Percentiles rank a stretch among this genome's conserved stretches.
These are phyloP conservation scores for Nomia melanderi DNA, from an alignment of 1,140 invertebrate species.

Conservation along the genomic window DNA sequence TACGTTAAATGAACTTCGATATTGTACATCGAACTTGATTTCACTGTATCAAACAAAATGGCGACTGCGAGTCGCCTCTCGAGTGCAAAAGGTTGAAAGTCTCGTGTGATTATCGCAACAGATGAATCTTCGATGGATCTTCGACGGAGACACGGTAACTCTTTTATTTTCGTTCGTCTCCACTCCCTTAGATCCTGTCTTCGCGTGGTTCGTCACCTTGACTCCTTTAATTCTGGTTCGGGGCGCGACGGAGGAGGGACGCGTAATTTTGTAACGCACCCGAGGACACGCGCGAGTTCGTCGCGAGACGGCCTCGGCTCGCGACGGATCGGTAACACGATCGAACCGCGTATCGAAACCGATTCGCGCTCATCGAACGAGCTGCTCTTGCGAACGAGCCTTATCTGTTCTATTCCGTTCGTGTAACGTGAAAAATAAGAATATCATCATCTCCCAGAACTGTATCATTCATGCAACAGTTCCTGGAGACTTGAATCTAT, in stretches of 20 bases:
- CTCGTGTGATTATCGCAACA: no score
- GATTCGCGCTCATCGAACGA: neutral
- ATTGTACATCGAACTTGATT: no score
- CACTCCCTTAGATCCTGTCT: neutral
- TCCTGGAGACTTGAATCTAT: no score
- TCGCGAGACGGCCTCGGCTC: slow-evolving; percentile 2
- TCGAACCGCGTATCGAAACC: neutral
- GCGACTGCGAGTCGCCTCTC: no score
- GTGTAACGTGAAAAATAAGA: no score
- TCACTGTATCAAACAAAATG: no score
- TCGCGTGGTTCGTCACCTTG: slow-evolving; percentile 11
- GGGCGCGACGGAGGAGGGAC: neutral
- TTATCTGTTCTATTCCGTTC: neutral
- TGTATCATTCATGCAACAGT: no score
- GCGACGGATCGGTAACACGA: slow-evolving; percentile 25
- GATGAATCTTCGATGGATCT: no score
- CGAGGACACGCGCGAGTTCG: slow-evolving; percentile 32
- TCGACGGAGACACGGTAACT: neutral
- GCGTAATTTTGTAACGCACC: slow-evolving; percentile 42
- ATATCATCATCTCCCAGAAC: no score
- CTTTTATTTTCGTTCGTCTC: neutral
- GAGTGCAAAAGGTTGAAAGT: no score
- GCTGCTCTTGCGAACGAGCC: neutral
- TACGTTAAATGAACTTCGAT: no score
- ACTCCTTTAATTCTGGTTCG: slow-evolving; percentile 39